phyloP scores from a whole-genome alignment of 2,888 invertebrate species.

The Dolichopus griseipennis region DNA sequence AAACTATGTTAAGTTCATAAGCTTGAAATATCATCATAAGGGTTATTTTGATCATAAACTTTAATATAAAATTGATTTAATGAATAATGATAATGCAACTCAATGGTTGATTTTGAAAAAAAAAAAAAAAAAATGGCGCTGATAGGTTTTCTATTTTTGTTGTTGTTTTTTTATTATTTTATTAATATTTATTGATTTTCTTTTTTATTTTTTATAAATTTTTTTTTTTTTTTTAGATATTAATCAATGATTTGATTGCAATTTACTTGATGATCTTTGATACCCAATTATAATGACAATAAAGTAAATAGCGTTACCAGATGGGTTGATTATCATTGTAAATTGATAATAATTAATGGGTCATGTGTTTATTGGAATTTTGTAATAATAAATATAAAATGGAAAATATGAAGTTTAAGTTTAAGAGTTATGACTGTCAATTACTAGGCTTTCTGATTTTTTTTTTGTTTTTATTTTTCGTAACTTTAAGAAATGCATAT shows the following conservation, averaged over 20 bases:
- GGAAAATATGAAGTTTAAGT: not conserved
- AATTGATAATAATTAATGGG: too few species aligned
- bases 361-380: not conserved
- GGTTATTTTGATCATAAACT: too few species aligned
- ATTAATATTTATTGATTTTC: too few species aligned
- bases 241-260: not conserved
- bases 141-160: not conserved
- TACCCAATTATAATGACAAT: not conserved
- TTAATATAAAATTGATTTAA: too few species aligned
- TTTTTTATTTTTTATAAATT: not conserved
- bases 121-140: not conserved
- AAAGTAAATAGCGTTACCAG: too few species aligned
- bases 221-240: not conserved
- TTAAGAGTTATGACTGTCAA: not conserved
- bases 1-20: too few species aligned
- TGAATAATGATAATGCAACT: too few species aligned
- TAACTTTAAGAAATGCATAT: not conserved
- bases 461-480: not conserved
- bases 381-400: not conserved
- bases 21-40: too few species aligned
- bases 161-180: not conserved
- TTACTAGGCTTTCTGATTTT: not conserved
- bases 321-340: too few species aligned
- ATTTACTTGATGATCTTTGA: not conserved
- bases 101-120: too few species aligned